Base-by-base conservation (phyloP, 1,140 invertebrate genomes). In the Drosophila sp. region DNA sequence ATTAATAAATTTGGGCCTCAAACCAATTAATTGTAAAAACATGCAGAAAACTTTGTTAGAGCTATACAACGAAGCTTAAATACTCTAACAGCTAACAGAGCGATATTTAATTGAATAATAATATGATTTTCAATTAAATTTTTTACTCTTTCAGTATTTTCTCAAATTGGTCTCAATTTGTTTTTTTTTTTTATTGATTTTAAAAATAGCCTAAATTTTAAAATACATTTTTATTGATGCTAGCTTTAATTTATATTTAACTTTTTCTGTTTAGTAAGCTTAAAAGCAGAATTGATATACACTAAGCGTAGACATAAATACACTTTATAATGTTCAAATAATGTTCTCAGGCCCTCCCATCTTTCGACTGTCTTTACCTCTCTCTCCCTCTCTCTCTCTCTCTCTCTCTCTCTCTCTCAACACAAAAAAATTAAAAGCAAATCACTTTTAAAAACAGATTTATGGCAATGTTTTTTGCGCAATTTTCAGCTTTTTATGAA, bases 311-410 rank as follows among this genome's bases (percentile, higher is more conserved):
- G 43, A 16, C 48, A 62, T 14, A 61, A 82, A 58, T 29, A 66
- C 63, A 66, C 56, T 77, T 80, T 73, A 86, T 81, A 84, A 86
- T 87, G 64, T 57, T 34, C 59, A 65, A 58, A 29, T 73, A 48
- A 65, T 76, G 67, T 72, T 59, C 14, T 0, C 45, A 59, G 46
- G 50, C 36, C n/a, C n/a, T 38, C n/a, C n/a, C 8, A 11, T 8
- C 3, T 11, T 11, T 9, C 11, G 9, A 2, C 7, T 7, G 9
- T 21, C 38, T 11, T 7, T 29, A 9, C 7, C 11, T 21, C 29
- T 7, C n/a, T 27, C 34, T 13, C n/a, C 36, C 36, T 48, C 45
- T 11, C 45, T 9, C 18, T 18, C 18, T n/a, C 9, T 27, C 18
- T 27, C 21, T 48, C 2, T 0, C 18, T 48, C 11, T 6, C 43